Evolutionary conservation across 2,797 vertebrate genomes (phyloP), one percentile per base, ranked within the genome.

Genomic region (Chrosomus eos): DNA sequence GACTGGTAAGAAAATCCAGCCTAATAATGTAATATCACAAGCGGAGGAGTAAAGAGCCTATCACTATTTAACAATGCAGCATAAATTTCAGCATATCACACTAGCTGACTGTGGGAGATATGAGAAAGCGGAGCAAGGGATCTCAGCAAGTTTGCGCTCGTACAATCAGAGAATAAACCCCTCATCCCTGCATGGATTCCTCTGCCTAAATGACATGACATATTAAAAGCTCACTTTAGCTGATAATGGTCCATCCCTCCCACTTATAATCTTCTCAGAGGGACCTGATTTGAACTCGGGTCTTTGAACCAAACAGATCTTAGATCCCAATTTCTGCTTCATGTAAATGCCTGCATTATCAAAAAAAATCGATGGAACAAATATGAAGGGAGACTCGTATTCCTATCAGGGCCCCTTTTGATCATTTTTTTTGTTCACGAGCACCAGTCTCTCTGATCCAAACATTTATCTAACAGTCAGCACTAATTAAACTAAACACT

Each of bases 401-500:
- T 21, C 60, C 75, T 48, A 28, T 28, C 72, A 77, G 67, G 33
- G 66, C n/a, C 48, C 40, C 62, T 82, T 86, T 77, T 88, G 80
- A 82, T 86, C 43, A 40, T 31, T 33, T 80, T 48, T 74, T 58
- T 64, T 43, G 84, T 76, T 81, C 26, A 80, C 60, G 77, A 74
- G 71, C 67, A 28, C 81, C 77, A 87, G 70, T 43, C 26, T 74
- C 55, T 87, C 78, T 88, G 88, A 89, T 83, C 70, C 45, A 86
- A 84, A 62, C 79, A 82, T 85, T 85, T 84, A 88, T 88, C 83
- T 81, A 45, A 83, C 87, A 83, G 70, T 89, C 82, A 68, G 76
- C 43, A 68, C 73, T 84, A 84, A 89, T 89, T 87, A 88, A 90
- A 87, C 89, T 85, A 88, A 89, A 88, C 80, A 84, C 76, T 85